Conservation (phyloP, 2,797 vertebrate genomes). For the Threskiornis aethiopicus region DNA sequence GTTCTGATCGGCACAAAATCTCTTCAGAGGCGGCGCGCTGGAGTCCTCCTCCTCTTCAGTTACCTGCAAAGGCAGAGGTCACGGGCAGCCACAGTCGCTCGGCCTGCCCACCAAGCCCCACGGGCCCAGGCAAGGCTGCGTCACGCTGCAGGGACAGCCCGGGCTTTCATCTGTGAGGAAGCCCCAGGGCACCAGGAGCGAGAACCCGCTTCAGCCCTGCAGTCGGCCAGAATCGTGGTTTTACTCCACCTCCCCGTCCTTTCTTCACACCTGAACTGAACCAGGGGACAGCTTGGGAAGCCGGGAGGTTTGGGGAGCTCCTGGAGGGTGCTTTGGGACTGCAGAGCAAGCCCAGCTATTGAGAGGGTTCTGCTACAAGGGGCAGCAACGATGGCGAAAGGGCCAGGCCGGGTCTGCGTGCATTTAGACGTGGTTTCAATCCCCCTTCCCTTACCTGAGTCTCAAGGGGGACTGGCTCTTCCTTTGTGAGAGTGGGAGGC, state of each 20-base stretch:
- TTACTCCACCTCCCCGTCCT: not conserved
- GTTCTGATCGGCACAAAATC: constrained; percentile 89
- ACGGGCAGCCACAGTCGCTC: not conserved
- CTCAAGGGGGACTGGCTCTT: constrained; percentile 87
- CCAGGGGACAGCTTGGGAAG: not conserved
- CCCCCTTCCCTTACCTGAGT: constrained; percentile 73
- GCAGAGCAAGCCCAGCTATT: not conserved
- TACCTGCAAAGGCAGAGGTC: constrained; percentile 35
- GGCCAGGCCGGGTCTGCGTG: accelerated
- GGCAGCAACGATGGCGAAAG: not conserved
- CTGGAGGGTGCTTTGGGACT: not conserved
- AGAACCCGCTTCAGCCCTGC: not conserved
- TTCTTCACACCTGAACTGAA: not conserved
- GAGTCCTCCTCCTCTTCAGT: constrained; percentile 86
- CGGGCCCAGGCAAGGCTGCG: not conserved
- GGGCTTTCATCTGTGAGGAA: not conserved
- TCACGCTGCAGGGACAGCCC: accelerated
- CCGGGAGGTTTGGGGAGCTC: not conserved
- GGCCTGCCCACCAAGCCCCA: accelerated
- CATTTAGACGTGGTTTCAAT: not conserved
- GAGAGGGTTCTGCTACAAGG: not conserved
- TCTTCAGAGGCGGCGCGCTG: constrained; percentile 90
- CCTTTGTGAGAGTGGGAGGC: constrained; percentile 96
- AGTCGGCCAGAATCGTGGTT: accelerated
- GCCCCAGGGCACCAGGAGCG: not conserved